Conservation (phyloP, 2,888 invertebrate species). For the Ischnura elegans region DNA sequence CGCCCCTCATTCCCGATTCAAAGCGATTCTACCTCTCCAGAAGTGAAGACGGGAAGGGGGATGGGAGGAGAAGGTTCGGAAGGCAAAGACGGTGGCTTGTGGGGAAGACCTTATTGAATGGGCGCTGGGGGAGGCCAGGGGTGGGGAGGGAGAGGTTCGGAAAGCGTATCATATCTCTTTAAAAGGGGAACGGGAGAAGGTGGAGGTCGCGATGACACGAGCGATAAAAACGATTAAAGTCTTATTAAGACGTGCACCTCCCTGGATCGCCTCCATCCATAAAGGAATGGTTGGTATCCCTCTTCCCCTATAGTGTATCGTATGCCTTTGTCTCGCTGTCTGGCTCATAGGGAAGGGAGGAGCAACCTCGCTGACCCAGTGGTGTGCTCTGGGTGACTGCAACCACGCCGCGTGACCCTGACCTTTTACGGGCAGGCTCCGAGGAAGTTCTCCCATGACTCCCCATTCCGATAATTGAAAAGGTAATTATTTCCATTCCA, state of each 20-base stretch:
- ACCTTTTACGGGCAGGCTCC: neutral
- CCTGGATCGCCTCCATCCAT: conserved; percentile 1
- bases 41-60: neutral
- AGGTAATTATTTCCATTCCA: neutral
- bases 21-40: conserved; percentile 40
- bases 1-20: conserved; percentile 58
- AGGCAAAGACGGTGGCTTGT: neutral
- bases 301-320: neutral
- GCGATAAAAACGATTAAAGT: conserved; percentile 62
- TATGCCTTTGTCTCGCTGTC: neutral
- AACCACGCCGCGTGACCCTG: neutral
- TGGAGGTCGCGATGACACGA: conserved; percentile 32
- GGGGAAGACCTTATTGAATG: neutral
- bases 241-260: conserved; percentile 61
- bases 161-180: conserved; percentile 56
- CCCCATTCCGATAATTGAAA: neutral
- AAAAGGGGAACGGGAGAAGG: neutral
- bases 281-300: too few relatives aligned
- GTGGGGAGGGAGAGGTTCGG: neutral
- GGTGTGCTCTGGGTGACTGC: neutral
- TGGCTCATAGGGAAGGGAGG: neutral
- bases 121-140: neutral
- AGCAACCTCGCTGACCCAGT: neutral
- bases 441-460: neutral
- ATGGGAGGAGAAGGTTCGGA: neutral